phyloP scores from a whole-genome alignment of 2,113 vertebrate genomes.

The Cephalopterus ornatus region DNA sequence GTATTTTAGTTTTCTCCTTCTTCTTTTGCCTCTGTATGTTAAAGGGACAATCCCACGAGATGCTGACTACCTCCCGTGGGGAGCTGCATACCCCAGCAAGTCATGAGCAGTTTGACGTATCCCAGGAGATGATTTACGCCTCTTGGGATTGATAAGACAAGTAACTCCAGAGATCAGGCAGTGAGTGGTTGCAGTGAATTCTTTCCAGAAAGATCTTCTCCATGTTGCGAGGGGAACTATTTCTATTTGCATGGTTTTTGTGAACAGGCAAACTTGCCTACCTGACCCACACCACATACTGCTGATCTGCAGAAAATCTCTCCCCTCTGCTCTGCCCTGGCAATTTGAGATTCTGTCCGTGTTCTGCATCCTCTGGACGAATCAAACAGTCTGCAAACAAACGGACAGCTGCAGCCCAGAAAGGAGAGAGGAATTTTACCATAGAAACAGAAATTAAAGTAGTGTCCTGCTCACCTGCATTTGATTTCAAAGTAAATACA shows the following conservation, averaged over 20 bases:
- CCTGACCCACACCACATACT: neutral
- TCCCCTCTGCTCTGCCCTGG: neutral
- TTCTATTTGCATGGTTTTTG: neutral
- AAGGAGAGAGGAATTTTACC: neutral
- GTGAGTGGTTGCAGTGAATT: neutral
- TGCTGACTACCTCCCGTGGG: neutral
- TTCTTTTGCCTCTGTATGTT: neutral
- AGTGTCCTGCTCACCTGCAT: neutral
- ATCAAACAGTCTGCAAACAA: neutral
- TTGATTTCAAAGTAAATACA: constrained; percentile 14
- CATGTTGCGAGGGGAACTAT: neutral
- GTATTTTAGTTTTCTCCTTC: neutral
- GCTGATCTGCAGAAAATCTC: neutral
- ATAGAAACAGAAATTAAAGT: neutral
- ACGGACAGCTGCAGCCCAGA: neutral
- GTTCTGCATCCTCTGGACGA: neutral
- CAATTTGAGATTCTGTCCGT: neutral
- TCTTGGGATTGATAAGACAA: neutral
- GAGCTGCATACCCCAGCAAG: neutral
- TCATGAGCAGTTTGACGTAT: neutral
- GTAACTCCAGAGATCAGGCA: neutral
- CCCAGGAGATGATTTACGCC: neutral
- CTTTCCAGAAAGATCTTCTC: neutral
- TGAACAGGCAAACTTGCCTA: neutral
- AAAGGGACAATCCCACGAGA: neutral